phyloP scores from a whole-genome alignment of 2,888 invertebrate species.

The Troides aeacus region DNA sequence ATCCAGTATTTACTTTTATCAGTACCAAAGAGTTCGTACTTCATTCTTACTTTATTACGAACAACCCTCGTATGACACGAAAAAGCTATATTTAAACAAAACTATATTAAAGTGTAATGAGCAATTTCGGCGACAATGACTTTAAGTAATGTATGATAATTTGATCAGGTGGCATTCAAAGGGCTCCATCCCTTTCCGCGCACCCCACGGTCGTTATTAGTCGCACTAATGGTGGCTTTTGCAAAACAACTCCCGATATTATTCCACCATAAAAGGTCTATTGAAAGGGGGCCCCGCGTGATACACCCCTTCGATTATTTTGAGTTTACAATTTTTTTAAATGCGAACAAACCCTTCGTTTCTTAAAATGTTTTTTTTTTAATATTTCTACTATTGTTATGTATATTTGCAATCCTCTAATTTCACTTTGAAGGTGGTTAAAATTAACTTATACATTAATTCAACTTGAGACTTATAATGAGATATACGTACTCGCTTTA shows the following conservation, averaged over 20 bases:
- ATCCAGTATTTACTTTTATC: too few species aligned
- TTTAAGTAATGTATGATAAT: conserved; percentile 25
- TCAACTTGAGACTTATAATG: too few species aligned
- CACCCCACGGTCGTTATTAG: conserved; percentile 60
- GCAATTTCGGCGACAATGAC: conserved; percentile 45
- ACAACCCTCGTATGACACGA: conserved; percentile 43
- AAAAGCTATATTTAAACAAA: conserved; percentile 67
- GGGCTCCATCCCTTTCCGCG: conserved; percentile 25
- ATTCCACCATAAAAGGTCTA: conserved; percentile 64
- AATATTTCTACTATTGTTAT: too few species aligned
- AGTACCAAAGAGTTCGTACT: too few species aligned
- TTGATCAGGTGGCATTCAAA: conserved; percentile 31
- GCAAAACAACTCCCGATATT: conserved; percentile 59
- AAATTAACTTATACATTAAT: too few species aligned
- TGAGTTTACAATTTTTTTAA: conserved; percentile 51
- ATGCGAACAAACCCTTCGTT: neutral
- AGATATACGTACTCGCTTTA: too few species aligned
- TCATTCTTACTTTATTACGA: neutral
- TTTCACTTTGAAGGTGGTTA: too few species aligned
- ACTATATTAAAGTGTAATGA: conserved; percentile 66
- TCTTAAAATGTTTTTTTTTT: too few species aligned
- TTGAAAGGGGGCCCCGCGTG: conserved; percentile 56
- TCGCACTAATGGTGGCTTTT: conserved; percentile 65
- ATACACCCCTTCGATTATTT: conserved; percentile 65
- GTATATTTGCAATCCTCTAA: too few species aligned